A percentile compares a stretch with the other conserved stretches of the same genome.
Conservation (phyloP, 2,113 vertebrate species). For the Lasiurus cinereus region DNA sequence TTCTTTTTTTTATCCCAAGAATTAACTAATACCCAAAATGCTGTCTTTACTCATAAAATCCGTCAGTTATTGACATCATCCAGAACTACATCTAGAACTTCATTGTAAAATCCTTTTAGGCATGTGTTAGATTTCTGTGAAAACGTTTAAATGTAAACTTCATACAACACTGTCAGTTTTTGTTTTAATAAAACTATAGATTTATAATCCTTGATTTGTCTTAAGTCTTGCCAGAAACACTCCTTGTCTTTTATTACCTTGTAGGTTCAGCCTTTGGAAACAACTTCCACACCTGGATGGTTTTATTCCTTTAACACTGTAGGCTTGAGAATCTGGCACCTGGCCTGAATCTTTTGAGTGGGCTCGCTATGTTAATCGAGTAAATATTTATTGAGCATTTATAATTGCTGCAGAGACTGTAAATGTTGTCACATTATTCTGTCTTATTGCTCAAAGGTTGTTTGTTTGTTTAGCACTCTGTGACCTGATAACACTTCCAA, state of each 20-base stretch:
- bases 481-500: background rate
- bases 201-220: slow-evolving; percentile 89
- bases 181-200: slow-evolving; percentile 93
- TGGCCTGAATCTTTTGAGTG: slow-evolving; percentile 18
- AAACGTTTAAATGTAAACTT: slow-evolving; percentile 89
- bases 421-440: background rate
- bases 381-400: background rate
- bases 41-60: slow-evolving; percentile 77
- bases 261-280: background rate
- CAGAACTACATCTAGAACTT: slow-evolving; percentile 80
- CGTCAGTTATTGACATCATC: slow-evolving; percentile 75
- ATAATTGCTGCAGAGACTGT: background rate
- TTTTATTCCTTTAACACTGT: slow-evolving; percentile 20
- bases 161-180: slow-evolving; percentile 66
- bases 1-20: slow-evolving; percentile 64
- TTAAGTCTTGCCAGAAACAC: slow-evolving; percentile 43
- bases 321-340: background rate
- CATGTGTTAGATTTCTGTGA: slow-evolving; percentile 90
- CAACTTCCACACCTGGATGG: background rate
- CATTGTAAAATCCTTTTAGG: slow-evolving; percentile 86
- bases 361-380: background rate
- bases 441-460: background rate
- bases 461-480: background rate
- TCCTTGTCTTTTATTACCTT: background rate
- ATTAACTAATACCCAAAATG: background rate